phyloP scores from a whole-genome alignment of 1,140 invertebrate species.

The Brachionus koreanus region DNA sequence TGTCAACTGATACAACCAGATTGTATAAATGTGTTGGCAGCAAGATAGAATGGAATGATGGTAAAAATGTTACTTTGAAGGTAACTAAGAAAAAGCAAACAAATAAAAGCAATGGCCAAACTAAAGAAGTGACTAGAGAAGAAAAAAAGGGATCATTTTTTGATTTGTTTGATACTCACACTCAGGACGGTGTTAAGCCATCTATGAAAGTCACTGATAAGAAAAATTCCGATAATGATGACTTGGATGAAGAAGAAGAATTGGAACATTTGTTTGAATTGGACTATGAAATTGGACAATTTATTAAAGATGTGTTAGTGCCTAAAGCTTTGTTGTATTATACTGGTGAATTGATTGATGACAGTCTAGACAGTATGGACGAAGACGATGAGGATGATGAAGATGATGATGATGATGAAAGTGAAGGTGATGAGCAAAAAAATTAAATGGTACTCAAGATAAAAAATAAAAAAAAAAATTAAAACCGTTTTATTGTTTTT shows the following conservation, averaged over 20 bases:
- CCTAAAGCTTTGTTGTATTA: slow-evolving; percentile 87
- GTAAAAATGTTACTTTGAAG: slow-evolving; percentile 96
- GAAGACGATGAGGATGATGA: slow-evolving; percentile 46
- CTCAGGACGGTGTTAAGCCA: slow-evolving; percentile 37
- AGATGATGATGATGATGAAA: slow-evolving; percentile 45
- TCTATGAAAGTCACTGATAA: neutral
- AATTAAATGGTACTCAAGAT: neutral
- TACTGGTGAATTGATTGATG: slow-evolving; percentile 66
- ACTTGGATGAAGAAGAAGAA: slow-evolving; percentile 54
- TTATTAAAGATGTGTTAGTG: slow-evolving; percentile 84
- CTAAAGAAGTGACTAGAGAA: slow-evolving; percentile 86
- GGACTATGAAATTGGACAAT: slow-evolving; percentile 96
- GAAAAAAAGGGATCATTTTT: slow-evolving; percentile 85
- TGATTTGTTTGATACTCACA: slow-evolving; percentile 91
- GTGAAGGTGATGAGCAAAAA: slow-evolving; percentile 28
- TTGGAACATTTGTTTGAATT: slow-evolving; percentile 74
- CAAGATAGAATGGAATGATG: slow-evolving; percentile 87
- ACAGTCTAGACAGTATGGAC: slow-evolving; percentile 71
- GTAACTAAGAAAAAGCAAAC: slow-evolving; percentile 97
- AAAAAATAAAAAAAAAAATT: neutral
- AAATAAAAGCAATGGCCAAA: slow-evolving; percentile 85
- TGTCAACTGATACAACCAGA: slow-evolving; percentile 94
- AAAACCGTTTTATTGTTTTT: neutral
- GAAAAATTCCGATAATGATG: neutral
- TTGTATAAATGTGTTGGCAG: slow-evolving; percentile 88